Evolutionary conservation across 2,888 invertebrate genomes (phyloP), one percentile per base, ranked within the genome.

Genomic region (Lathronympha strigana): DNA sequence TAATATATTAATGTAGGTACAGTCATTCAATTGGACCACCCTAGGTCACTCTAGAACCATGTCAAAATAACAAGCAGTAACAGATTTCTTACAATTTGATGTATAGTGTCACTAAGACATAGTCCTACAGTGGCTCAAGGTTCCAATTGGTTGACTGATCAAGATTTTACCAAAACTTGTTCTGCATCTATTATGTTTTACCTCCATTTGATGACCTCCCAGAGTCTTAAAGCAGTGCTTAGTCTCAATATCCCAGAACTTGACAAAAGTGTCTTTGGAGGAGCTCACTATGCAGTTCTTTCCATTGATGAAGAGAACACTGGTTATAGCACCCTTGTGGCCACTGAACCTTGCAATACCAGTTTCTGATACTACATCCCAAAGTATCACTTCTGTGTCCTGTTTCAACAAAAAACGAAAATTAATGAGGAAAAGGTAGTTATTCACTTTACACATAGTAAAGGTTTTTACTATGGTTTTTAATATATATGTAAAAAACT

Each of bases 201-300:
- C 96, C 93, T 98, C 98, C 70, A 95, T 95, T 76, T 95, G 94
- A 87, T 97, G 96, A 66, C 97, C 98, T 43, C 97, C 95, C 55
- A 99, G 92, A 2, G 99, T 99, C 84, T 97, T 97, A 79, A 99
- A 99, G 84, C 99, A 99, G 79, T 98, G 97, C 76, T 98, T 97
- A 5, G 98, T 98, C 72, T 97, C 96, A 71, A 99, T 92, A 84
- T 99, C 98, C 99, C 99, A 99, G 83, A 99, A 98, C 86, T 99
- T 99, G 0, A 99, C 94, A 82, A 97, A 97, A 8, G 97, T 96
- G 83, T 99, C 99, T 84, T 98, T 98, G 0, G 98, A 98, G 38
- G 96, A 94, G 74, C 97, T 96, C 6, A 98, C 93, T 8, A 97
- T 83, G 70, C 95, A 93, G 72, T 95, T 94, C 71, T 94, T 93